Percentiles rank a stretch among this genome's conserved stretches.
phyloP scores from a whole-genome alignment of 2,888 invertebrate genomes.

The Rotaria socialis region DNA sequence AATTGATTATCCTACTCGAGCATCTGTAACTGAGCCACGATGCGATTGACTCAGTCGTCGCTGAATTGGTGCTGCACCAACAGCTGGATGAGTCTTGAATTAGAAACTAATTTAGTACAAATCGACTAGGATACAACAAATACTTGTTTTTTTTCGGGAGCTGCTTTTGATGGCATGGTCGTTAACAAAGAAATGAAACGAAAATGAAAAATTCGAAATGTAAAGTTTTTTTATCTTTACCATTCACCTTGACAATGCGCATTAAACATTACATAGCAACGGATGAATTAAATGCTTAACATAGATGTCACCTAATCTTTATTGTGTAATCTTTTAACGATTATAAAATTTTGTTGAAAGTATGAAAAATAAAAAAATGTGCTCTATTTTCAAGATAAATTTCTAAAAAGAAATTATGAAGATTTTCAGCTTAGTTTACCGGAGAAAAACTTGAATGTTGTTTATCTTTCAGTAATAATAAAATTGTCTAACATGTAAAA shows the following conservation, averaged over 20 bases:
- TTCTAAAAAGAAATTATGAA: too few relatives aligned
- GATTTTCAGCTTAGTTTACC: too few relatives aligned
- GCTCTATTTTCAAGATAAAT: too few relatives aligned
- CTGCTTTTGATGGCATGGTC: not conserved
- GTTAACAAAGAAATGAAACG: not conserved
- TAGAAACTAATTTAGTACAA: not conserved
- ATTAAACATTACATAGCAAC: not conserved
- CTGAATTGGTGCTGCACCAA: not conserved
- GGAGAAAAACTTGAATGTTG: too few relatives aligned
- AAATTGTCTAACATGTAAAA: too few relatives aligned
- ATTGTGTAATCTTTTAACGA: not conserved
- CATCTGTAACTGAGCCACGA: not conserved
- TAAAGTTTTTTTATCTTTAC: not conserved
- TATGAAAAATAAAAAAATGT: too few relatives aligned
- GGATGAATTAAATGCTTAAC: not conserved
- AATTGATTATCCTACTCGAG: not conserved
- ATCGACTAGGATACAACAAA: not conserved
- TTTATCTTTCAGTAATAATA: too few relatives aligned
- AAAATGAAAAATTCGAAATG: too few relatives aligned
- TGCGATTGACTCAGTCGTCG: not conserved
- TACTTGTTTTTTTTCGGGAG: not conserved
- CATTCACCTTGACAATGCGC: conserved; percentile 14
- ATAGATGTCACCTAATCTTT: not conserved
- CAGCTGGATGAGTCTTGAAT: not conserved
- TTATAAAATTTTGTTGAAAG: too few relatives aligned